A percentile compares a stretch with the other conserved stretches of the same genome.
Conservation (phyloP, 53 echinoderm and acorn worm species). For the Apostichopus leukothele region DNA sequence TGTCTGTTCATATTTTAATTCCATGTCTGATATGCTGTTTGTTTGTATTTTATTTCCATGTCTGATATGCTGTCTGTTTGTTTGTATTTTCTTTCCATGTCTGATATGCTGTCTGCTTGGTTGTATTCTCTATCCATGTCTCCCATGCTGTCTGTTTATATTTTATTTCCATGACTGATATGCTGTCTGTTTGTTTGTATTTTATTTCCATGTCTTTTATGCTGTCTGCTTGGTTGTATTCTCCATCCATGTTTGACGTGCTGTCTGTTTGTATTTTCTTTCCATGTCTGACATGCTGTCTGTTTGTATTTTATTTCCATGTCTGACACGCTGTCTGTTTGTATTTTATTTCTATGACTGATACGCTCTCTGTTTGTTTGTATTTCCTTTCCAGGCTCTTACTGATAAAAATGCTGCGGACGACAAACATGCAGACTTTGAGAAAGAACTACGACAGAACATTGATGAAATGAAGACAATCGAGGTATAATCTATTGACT, state of each 20-base stretch:
- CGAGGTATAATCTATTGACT: constrained; percentile 50
- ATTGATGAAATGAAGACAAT: constrained; percentile 54
- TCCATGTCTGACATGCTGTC: background rate
- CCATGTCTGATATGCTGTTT: background rate
- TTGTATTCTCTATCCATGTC: background rate
- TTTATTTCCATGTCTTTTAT: too few species aligned
- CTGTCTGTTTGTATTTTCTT: too few species aligned
- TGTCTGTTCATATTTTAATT: too few species aligned
- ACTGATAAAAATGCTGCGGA: constrained; percentile 76
- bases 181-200: too few species aligned
- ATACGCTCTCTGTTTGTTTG: background rate
- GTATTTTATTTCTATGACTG: too few species aligned
- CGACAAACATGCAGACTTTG: constrained; percentile 59
- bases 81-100: background rate
- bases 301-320: too few species aligned
- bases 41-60: too few species aligned
- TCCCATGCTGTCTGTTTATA: background rate
- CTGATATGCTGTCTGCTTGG: too few species aligned
- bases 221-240: background rate
- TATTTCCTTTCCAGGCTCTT: constrained; percentile 65
- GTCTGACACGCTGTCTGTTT: background rate
- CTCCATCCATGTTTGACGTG: too few species aligned
- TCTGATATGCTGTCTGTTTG: background rate
- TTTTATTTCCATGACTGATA: background rate
- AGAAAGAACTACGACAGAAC: constrained; percentile 62